phyloP scores from a whole-genome alignment of 2,797 vertebrate species.

The Arctocebus calabarensis region DNA sequence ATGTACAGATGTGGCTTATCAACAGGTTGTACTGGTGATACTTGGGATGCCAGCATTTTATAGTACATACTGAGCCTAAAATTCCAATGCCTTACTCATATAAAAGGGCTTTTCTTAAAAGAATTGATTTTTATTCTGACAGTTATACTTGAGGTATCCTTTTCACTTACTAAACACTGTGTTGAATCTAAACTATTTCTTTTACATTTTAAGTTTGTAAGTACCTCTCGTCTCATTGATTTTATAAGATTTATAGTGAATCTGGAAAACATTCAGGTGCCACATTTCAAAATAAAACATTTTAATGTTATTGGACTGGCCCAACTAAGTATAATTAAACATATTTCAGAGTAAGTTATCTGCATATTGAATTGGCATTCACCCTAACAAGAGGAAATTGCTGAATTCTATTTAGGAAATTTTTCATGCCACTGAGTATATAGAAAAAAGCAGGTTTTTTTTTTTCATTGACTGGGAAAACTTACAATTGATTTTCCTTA shows the following conservation, averaged over 20 bases:
- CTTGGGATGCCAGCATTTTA: neutral
- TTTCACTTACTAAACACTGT: slow-evolving; percentile 44
- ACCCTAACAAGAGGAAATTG: neutral
- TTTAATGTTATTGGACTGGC: slow-evolving; percentile 55
- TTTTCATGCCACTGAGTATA: slow-evolving; percentile 30
- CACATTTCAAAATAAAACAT: slow-evolving; percentile 32
- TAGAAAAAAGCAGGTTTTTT: slow-evolving; percentile 42
- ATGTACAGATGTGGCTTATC: neutral
- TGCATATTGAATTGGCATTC: slow-evolving; percentile 16
- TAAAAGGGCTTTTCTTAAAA: neutral
- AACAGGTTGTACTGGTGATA: neutral
- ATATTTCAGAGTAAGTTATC: slow-evolving; percentile 37
- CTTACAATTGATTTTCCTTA: neutral
- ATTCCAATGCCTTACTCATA: slow-evolving; percentile 26
- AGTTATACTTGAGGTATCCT: neutral
- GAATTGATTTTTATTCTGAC: neutral
- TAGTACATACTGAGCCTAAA: neutral
- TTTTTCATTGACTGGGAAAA: slow-evolving; percentile 38
- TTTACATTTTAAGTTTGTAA: slow-evolving; percentile 48
- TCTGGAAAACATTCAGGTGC: slow-evolving; percentile 48
- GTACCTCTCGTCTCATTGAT: slow-evolving; percentile 44
- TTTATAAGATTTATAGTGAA: slow-evolving; percentile 65
- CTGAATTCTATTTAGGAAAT: slow-evolving; percentile 59
- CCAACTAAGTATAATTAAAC: neutral
- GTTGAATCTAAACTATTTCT: slow-evolving; percentile 53